Conservation (phyloP, 2,113 vertebrate genomes). For the Cepphus grylle region DNA sequence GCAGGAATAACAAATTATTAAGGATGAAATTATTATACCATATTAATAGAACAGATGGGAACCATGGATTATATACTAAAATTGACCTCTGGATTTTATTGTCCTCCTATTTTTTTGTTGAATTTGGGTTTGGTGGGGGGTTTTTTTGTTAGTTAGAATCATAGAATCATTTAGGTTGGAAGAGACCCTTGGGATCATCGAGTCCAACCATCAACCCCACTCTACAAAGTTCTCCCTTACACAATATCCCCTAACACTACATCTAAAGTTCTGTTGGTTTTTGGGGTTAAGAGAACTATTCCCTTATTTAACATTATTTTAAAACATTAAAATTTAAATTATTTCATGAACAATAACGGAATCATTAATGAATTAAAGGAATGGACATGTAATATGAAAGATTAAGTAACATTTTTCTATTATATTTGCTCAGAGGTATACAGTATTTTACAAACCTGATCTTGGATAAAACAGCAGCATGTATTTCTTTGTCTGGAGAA, state of each 20-base stretch:
- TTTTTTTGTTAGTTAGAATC: neutral
- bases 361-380: neutral
- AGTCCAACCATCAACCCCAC: too few species aligned
- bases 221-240: too few species aligned
- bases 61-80: neutral
- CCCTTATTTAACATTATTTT: neutral
- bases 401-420: neutral
- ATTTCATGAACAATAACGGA: neutral
- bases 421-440: neutral
- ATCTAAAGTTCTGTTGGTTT: neutral
- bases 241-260: too few species aligned
- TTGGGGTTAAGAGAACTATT: neutral
- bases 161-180: too few species aligned
- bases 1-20: neutral
- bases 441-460: neutral
- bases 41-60: neutral
- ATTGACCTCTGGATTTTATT: neutral
- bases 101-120: neutral
- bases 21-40: neutral
- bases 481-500: neutral
- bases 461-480: neutral
- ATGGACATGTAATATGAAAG: neutral
- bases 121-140: neutral
- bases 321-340: neutral
- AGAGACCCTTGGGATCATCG: too few species aligned